These are phyloP conservation scores for Tetragonula carbonaria DNA, from an alignment of 2,888 invertebrate species.

Conservation along the genomic window DNA sequence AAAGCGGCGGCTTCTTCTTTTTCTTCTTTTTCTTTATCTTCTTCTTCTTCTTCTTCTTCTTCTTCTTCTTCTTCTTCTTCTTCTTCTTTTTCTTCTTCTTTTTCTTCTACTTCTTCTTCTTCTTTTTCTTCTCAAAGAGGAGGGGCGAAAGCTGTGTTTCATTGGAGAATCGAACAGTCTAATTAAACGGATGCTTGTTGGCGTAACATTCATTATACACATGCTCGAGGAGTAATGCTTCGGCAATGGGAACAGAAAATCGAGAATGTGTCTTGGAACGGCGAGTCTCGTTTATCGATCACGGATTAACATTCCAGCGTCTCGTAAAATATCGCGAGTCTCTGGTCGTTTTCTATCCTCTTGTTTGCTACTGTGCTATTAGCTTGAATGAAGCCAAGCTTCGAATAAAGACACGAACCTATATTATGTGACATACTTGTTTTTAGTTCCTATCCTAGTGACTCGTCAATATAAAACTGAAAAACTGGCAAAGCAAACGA, in stretches of 20 bases:
- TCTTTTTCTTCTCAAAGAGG: too few species aligned
- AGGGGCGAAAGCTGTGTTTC: slow-evolving; percentile 2
- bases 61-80: too few species aligned
- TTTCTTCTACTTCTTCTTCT: neutral
- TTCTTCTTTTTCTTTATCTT: too few species aligned
- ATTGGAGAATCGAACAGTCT: slow-evolving; percentile 21
- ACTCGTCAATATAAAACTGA: too few species aligned
- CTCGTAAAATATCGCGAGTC: neutral
- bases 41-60: too few species aligned
- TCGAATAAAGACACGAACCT: neutral
- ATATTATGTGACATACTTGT: too few species aligned
- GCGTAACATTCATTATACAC: slow-evolving; percentile 49
- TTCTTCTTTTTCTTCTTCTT: neutral
- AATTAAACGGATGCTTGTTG: slow-evolving; percentile 43
- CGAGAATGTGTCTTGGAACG: slow-evolving; percentile 50
- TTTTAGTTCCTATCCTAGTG: too few species aligned
- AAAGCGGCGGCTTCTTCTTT: neutral
- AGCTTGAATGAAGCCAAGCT: neutral
- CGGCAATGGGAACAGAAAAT: slow-evolving; percentile 15
- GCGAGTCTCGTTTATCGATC: slow-evolving; percentile 36
- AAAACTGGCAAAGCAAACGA: neutral
- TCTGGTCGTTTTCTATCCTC: neutral
- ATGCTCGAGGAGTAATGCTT: slow-evolving; percentile 17
- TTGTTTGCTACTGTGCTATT: neutral
- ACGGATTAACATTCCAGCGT: neutral